A percentile compares a stretch with the other conserved stretches of the same genome.
Conservation (phyloP, 1,140 invertebrate species). For the Idris sp. region DNA sequence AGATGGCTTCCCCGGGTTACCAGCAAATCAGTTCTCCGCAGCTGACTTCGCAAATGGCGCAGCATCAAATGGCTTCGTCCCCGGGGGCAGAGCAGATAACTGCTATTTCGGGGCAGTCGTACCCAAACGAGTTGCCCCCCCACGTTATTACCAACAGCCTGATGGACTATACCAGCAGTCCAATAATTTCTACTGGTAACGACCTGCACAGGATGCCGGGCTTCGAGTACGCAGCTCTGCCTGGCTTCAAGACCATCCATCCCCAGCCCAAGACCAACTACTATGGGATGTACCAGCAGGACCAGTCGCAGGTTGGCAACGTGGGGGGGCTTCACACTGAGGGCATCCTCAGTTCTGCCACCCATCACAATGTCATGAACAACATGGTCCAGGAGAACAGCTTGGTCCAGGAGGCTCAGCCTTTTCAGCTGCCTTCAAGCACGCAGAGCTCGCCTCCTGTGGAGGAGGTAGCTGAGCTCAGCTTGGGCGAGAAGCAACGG, state of each 20-base stretch:
- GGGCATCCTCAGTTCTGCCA: conserved; percentile 79
- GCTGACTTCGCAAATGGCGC: too few relatives aligned
- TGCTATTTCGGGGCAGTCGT: conserved; percentile 82
- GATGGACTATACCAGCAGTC: conserved; percentile 82
- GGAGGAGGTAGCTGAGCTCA: conserved; percentile 9
- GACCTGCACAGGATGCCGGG: conserved; percentile 66
- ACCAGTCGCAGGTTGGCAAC: conserved; percentile 77
- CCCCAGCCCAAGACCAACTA: conserved; percentile 80
- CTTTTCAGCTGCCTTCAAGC: conserved; percentile 1
- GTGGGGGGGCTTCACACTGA: conserved; percentile 85
- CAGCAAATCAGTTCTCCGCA: too few relatives aligned
- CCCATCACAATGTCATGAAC: conserved; percentile 66
- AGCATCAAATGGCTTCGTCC: conserved; percentile 80
- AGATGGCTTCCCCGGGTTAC: too few relatives aligned
- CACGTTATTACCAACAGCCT: conserved; percentile 83
- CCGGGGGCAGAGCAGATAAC: conserved; percentile 78
- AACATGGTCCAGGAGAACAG: conserved; percentile 66
- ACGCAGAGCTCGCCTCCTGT: background rate
- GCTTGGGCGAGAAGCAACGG: conserved; percentile 40
- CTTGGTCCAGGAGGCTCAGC: conserved; percentile 62
- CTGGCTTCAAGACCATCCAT: conserved; percentile 73
- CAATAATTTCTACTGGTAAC: conserved; percentile 86
- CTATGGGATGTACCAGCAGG: conserved; percentile 74
- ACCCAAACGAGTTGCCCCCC: conserved; percentile 90
- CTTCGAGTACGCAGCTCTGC: conserved; percentile 75